Conservation (phyloP, 2,113 vertebrate genomes). For the Xenopus laevis region DNA sequence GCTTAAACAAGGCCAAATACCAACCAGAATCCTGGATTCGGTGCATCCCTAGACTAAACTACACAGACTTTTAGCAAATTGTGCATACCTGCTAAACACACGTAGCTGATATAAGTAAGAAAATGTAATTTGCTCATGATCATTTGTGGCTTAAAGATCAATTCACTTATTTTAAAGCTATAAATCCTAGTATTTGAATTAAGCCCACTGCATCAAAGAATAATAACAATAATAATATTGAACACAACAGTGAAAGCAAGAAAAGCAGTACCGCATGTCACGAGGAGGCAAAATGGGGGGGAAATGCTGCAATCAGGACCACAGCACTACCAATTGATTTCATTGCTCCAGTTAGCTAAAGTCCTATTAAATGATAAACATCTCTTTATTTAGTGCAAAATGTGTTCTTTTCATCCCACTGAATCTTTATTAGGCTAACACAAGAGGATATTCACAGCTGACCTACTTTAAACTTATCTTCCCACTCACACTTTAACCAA, state of each 20-base stretch:
- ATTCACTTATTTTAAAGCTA: not conserved
- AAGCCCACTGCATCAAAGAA: not conserved
- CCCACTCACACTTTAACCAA: conserved; percentile 34
- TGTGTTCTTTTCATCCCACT: conserved; percentile 32
- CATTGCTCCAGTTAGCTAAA: conserved; percentile 36
- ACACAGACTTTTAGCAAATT: not conserved
- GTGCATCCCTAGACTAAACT: not conserved
- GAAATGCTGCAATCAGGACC: conserved; percentile 8
- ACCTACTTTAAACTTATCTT: conserved; percentile 42
- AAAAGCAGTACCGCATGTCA: not conserved
- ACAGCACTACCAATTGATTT: conserved; percentile 26
- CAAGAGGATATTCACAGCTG: conserved; percentile 41
- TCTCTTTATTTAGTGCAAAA: conserved; percentile 34
- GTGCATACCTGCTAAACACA: not conserved
- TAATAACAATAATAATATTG: not conserved
- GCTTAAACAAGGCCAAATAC: not conserved
- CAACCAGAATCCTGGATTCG: no score
- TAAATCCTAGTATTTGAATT: not conserved
- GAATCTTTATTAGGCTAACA: conserved; percentile 38
- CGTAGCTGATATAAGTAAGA: not conserved
- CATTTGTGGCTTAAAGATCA: not conserved
- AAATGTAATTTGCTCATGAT: not conserved
- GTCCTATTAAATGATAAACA: conserved; percentile 44
- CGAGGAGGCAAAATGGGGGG: not conserved
- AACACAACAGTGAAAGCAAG: not conserved